These are phyloP conservation scores for Bombus polaris DNA, from an alignment of 1,140 invertebrate species.

Conservation along the genomic window DNA sequence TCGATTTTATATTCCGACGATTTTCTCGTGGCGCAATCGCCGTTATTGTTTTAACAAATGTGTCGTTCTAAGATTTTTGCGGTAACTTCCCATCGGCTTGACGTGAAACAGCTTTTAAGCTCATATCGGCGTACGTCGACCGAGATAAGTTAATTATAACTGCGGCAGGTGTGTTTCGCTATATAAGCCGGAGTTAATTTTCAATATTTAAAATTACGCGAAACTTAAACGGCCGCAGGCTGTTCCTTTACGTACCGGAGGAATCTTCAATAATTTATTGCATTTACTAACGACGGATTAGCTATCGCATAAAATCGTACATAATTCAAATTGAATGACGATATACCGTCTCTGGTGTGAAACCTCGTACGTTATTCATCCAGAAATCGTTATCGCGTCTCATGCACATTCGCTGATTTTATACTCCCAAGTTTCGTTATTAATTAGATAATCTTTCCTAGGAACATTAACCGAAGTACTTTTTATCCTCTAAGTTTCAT, in stretches of 20 bases:
- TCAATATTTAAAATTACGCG: constrained; percentile 32
- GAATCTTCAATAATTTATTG: constrained; percentile 8
- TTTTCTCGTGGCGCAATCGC: not conserved
- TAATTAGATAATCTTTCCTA: not conserved
- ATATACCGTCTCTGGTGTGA: not conserved
- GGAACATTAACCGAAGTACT: too few relatives aligned
- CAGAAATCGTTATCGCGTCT: not conserved
- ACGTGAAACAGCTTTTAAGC: not conserved
- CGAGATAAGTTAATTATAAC: constrained; percentile 23
- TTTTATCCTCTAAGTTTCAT: too few relatives aligned
- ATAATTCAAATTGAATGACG: constrained; percentile 23
- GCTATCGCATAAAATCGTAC: not conserved
- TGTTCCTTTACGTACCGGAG: not conserved
- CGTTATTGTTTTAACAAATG: not conserved
- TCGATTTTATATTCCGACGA: too few relatives aligned
- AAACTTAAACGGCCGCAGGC: not conserved
- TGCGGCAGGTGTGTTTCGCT: not conserved
- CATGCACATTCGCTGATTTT: not conserved
- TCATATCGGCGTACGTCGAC: not conserved
- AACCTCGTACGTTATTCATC: not conserved
- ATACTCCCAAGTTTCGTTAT: not conserved
- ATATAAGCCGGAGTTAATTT: constrained; percentile 5
- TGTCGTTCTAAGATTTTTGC: not conserved
- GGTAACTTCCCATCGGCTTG: not conserved
- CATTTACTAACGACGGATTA: constrained; percentile 23